Evolutionary conservation across 1,140 invertebrate genomes (phyloP).

Genomic region (Bombus difficillimus): DNA sequence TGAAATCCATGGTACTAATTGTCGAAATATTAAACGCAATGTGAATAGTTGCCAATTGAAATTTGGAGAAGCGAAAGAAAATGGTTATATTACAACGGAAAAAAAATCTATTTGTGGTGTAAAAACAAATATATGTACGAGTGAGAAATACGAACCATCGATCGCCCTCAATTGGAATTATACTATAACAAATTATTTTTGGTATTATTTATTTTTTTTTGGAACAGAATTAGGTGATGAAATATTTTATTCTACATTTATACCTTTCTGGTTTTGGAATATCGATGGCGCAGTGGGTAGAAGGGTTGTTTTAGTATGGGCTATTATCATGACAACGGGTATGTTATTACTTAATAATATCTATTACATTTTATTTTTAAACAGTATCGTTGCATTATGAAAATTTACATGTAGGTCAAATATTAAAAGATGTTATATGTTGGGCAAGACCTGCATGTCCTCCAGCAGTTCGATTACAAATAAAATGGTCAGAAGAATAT

Average conservation of each 20-base stretch:
- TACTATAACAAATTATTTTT: conserved; percentile 90
- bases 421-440: conserved; percentile 92
- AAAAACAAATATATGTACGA: conserved; percentile 22
- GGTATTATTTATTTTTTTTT: conserved; percentile 93
- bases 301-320: conserved; percentile 92
- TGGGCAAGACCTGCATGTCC: conserved; percentile 92
- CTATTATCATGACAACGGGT: conserved; percentile 93
- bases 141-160: conserved; percentile 6
- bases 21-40: conserved; percentile 63
- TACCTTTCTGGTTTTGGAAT: conserved; percentile 97
- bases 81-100: conserved; percentile 33
- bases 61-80: conserved; percentile 50
- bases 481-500: conserved; percentile 94
- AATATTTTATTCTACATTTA: conserved; percentile 93
- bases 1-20: conserved; percentile 69
- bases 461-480: conserved; percentile 91
- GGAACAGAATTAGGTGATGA: conserved; percentile 94
- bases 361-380: conserved; percentile 12
- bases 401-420: conserved; percentile 86
- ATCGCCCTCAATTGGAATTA: conserved; percentile 63
- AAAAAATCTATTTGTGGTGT: conserved; percentile 23
- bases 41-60: conserved; percentile 38
- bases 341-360: conserved; percentile 53
- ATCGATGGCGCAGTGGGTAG: conserved; percentile 92
- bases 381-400: neutral